These are phyloP conservation scores for Hydraecia micacea DNA, from an alignment of 2,888 invertebrate species.

Conservation along the genomic window DNA sequence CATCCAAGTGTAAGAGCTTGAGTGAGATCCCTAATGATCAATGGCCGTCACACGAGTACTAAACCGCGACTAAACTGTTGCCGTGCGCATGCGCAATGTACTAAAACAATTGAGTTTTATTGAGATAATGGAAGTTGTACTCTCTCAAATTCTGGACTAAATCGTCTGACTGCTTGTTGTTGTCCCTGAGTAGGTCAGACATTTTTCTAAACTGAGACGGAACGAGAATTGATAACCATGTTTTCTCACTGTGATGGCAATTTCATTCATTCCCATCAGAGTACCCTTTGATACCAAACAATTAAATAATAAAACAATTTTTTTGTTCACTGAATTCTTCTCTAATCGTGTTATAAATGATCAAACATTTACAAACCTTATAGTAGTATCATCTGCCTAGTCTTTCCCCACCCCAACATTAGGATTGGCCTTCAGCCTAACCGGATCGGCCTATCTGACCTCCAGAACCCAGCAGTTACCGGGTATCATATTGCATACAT, in stretches of 20 bases:
- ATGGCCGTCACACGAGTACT: slow-evolving; percentile 61
- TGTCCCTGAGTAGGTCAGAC: background rate
- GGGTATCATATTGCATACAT: too few species aligned
- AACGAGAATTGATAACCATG: background rate
- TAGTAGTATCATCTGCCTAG: background rate
- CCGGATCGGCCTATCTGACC: too few species aligned
- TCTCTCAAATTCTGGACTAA: slow-evolving; percentile 9
- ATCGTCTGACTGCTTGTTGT: background rate
- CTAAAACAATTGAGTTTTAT: slow-evolving; percentile 68
- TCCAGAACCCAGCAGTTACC: background rate
- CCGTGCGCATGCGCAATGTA: slow-evolving; percentile 57
- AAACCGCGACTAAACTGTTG: background rate
- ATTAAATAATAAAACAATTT: background rate
- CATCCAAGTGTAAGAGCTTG: slow-evolving; percentile 7
- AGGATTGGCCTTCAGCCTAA: background rate
- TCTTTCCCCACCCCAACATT: too few species aligned
- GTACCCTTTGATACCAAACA: background rate
- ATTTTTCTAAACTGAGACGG: background rate
- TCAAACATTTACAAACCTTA: background rate
- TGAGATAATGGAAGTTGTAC: slow-evolving; percentile 56
- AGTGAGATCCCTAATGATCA: slow-evolving; percentile 31
- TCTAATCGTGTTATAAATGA: background rate
- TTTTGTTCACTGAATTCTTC: background rate
- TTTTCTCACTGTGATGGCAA: background rate
- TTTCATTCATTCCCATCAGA: background rate